These are phyloP conservation scores for Aromia moschata DNA, from an alignment of 2,888 invertebrate species.

Conservation along the genomic window DNA sequence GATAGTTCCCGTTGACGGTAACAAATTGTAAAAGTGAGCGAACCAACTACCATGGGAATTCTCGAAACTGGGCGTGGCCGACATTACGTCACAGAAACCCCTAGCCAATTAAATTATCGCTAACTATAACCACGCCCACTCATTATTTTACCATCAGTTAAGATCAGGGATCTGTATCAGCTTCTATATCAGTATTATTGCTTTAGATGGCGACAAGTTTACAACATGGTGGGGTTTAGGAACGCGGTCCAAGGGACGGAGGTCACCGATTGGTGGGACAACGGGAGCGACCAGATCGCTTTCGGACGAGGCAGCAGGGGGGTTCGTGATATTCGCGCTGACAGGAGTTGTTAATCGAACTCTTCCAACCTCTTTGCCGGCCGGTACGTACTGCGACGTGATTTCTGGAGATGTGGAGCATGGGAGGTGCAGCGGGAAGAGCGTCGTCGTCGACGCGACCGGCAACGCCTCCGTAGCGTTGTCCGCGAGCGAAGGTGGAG, in stretches of 20 bases:
- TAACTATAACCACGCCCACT: no score
- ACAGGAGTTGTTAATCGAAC: conserved; percentile 68
- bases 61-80: no score
- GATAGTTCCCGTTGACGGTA: no score
- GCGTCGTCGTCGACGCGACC: conserved; percentile 68
- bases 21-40: no score
- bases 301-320: conserved; percentile 76
- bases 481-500: conserved; percentile 67
- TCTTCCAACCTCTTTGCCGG: conserved; percentile 75
- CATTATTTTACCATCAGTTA: no score
- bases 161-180: no score
- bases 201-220: conserved; percentile 86
- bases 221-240: conserved; percentile 80
- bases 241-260: conserved; percentile 68
- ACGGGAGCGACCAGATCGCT: conserved; percentile 81
- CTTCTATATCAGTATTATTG: no score
- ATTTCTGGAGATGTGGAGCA: conserved; percentile 73
- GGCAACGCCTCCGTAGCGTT: conserved; percentile 69
- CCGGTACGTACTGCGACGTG: conserved; percentile 86
- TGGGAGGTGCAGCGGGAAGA: conserved; percentile 71
- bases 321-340: conserved; percentile 79
- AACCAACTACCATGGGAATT: no score
- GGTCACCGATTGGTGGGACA: conserved; percentile 80
- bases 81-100: no score
- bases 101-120: no score